phyloP scores from a whole-genome alignment of 2,113 vertebrate species.

The Panthera tigris region DNA sequence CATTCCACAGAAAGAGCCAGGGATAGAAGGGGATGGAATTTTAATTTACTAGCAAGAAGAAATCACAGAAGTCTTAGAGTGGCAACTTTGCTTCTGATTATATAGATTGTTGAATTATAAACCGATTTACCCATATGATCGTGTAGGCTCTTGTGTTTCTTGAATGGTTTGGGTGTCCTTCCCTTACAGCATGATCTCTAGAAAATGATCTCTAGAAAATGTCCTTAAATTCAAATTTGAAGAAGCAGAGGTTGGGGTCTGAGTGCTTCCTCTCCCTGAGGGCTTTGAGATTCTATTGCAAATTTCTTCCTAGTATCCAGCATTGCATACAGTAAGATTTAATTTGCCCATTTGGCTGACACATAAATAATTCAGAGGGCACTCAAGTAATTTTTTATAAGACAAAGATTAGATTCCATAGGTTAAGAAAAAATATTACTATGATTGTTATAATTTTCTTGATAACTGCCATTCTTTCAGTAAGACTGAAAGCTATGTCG shows the following conservation, averaged over 20 bases:
- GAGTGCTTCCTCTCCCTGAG: neutral
- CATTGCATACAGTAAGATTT: neutral
- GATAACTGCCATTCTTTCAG: neutral
- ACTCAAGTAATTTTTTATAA: neutral
- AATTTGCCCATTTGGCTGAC: neutral
- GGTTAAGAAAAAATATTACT: neutral
- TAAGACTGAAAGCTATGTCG: neutral
- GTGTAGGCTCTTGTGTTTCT: neutral
- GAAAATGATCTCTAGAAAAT: neutral
- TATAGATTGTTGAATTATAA: constrained; percentile 16
- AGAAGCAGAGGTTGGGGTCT: neutral
- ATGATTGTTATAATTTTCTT: neutral
- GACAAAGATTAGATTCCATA: neutral
- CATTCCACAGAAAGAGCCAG: neutral
- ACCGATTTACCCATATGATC: neutral
- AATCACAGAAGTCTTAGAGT: neutral
- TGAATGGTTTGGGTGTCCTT: neutral
- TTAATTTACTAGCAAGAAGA: neutral
- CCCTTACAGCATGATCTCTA: neutral
- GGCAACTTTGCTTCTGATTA: neutral
- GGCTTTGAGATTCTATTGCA: neutral
- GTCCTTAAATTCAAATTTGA: constrained; percentile 35
- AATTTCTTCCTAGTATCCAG: neutral
- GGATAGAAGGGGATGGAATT: neutral
- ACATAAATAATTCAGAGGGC: neutral